phyloP scores from a whole-genome alignment of 2,113 vertebrate species.

The Pteronura brasiliensis region DNA sequence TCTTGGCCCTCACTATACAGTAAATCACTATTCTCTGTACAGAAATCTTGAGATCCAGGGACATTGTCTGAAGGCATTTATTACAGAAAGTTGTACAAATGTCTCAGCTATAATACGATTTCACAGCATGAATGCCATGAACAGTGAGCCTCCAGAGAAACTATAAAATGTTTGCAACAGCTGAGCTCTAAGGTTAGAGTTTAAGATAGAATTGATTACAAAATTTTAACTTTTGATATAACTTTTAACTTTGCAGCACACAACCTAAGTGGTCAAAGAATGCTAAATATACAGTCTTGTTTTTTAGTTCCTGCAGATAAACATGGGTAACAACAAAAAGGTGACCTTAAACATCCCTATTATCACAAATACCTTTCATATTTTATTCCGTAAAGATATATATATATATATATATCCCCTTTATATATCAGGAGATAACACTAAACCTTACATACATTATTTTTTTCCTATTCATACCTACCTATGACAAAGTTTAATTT shows the following conservation, averaged over 20 bases:
- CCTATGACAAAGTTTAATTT: not conserved
- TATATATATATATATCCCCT: not conserved
- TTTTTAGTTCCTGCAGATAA: not conserved
- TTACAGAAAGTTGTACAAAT: conserved; percentile 16
- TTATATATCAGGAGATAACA: not conserved
- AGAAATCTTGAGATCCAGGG: not conserved
- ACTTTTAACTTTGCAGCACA: not conserved
- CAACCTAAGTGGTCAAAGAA: not conserved
- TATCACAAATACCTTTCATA: not conserved
- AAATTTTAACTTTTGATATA: conserved; percentile 6
- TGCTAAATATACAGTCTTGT: not conserved
- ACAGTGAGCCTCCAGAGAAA: not conserved
- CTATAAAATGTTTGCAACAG: not conserved
- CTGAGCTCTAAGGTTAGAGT: conserved; percentile 14
- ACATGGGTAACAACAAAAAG: not conserved
- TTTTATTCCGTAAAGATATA: not conserved
- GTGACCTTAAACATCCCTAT: not conserved
- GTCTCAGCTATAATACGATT: not conserved
- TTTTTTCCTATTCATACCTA: not conserved
- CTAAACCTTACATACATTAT: not conserved
- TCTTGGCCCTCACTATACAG: not conserved
- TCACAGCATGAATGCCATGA: not conserved
- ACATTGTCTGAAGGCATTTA: not conserved
- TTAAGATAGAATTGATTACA: conserved; percentile 3
- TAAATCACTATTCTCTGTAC: not conserved